A percentile compares a stretch with the other conserved stretches of the same genome.
phyloP scores from a whole-genome alignment of 2,797 vertebrate species.

The Onychomys arenicola region DNA sequence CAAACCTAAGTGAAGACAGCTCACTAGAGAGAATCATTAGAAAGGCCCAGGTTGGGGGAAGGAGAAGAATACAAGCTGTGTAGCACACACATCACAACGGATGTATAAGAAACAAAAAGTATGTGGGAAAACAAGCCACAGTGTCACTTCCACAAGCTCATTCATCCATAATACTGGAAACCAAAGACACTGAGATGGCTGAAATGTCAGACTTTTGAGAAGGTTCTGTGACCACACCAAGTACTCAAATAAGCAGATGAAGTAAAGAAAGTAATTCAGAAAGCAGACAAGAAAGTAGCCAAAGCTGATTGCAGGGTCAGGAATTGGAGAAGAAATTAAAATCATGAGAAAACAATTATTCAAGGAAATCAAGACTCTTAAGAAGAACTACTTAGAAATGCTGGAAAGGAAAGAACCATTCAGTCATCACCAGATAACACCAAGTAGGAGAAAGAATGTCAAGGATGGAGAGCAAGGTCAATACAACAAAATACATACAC shows the following conservation, averaged over 20 bases:
- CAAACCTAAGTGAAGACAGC: not conserved
- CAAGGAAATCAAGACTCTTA: not conserved
- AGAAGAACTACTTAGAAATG: not conserved
- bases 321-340: not conserved
- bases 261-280: not conserved
- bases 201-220: not conserved
- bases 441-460: not conserved
- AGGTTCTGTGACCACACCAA: not conserved
- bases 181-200: not conserved
- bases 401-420: not conserved
- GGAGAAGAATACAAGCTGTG: not conserved
- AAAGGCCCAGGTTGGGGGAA: not conserved
- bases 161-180: not conserved
- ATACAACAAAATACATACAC: too few relatives aligned
- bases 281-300: not conserved
- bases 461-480: not conserved
- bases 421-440: not conserved
- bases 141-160: not conserved
- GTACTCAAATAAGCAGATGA: not conserved
- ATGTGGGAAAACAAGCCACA: not conserved
- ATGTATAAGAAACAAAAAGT: not conserved
- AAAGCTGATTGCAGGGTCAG: not conserved
- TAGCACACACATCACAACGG: not conserved
- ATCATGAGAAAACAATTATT: not conserved
- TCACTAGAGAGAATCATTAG: not conserved